Conservation (phyloP, 2,797 vertebrate species). For the Paratrypauchen microcephalus region DNA sequence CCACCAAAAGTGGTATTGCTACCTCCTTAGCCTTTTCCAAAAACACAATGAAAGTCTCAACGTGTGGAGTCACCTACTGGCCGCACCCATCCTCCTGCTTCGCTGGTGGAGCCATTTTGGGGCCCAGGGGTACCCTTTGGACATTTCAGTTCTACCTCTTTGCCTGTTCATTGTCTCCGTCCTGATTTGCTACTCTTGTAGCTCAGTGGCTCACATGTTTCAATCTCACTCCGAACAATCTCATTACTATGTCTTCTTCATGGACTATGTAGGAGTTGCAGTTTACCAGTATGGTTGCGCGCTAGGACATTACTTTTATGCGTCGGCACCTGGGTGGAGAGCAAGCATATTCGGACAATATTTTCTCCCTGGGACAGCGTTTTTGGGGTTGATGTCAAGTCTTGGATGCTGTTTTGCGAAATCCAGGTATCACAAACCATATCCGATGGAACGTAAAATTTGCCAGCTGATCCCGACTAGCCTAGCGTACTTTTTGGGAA, state of each 20-base stretch:
- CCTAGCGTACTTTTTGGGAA: conserved; percentile 84
- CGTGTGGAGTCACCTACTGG: conserved; percentile 91
- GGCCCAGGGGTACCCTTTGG: conserved; percentile 64
- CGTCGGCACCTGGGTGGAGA: conserved; percentile 84
- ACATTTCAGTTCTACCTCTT: conserved; percentile 77
- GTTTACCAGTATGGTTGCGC: conserved; percentile 90
- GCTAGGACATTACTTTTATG: conserved; percentile 88
- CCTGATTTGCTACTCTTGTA: conserved; percentile 84
- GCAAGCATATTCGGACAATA: conserved; percentile 74
- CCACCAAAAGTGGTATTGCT: conserved; percentile 86
- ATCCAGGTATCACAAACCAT: conserved; percentile 83
- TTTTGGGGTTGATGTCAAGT: conserved; percentile 90
- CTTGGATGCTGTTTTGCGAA: conserved; percentile 89
- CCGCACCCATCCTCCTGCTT: conserved; percentile 77
- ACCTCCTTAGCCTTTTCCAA: conserved; percentile 91
- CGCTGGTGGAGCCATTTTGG: conserved; percentile 81
- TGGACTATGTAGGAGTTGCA: conserved; percentile 91
- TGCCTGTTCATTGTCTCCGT: conserved; percentile 82
- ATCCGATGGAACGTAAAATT: conserved; percentile 85
- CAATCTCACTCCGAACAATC: conserved; percentile 89
- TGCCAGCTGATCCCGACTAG: conserved; percentile 87
- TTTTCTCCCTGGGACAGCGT: conserved; percentile 84
- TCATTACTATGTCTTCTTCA: conserved; percentile 90
- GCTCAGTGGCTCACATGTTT: conserved; percentile 86
- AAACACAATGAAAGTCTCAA: conserved; percentile 91